phyloP scores from a whole-genome alignment of 2,888 invertebrate species.

The Nudaria mundana region DNA sequence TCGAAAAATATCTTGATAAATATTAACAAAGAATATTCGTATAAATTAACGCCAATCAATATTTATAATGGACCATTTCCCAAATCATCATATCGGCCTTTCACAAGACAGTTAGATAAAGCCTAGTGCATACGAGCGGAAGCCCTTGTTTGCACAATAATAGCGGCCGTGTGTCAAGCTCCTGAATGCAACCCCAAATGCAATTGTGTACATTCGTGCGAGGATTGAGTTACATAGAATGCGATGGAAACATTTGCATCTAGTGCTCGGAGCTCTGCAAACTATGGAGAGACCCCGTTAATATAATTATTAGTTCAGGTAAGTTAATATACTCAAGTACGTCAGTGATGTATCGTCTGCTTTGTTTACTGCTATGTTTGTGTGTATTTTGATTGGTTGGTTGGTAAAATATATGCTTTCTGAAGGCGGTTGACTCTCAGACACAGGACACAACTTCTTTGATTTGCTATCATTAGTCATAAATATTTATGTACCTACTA shows the following conservation, averaged over 20 bases:
- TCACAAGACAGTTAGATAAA: conserved; percentile 44
- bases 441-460: too few species aligned
- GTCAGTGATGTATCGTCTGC: conserved; percentile 3
- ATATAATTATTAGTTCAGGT: conserved; percentile 27
- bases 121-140: conserved; percentile 48
- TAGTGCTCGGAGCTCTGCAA: conserved; percentile 21
- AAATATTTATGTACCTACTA: too few species aligned
- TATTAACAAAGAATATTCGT: too few species aligned
- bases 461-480: too few species aligned
- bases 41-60: too few species aligned
- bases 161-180: conserved; percentile 53
- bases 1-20: too few species aligned
- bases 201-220: conserved; percentile 77
- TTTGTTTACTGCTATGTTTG: not conserved
- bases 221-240: conserved; percentile 73
- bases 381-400: not conserved
- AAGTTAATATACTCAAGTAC: conserved; percentile 14
- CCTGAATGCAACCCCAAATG: conserved; percentile 73
- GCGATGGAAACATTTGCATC: conserved; percentile 71
- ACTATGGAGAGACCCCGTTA: conserved; percentile 23
- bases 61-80: conserved; percentile 26
- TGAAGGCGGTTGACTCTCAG: too few species aligned
- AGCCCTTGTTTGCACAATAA: conserved; percentile 71
- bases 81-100: conserved; percentile 30
- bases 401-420: too few species aligned